A percentile compares a stretch with the other conserved stretches of the same genome.
These are phyloP conservation scores for Lycodopsis pacificus DNA, from an alignment of 2,797 vertebrate species.

Conservation along the genomic window DNA sequence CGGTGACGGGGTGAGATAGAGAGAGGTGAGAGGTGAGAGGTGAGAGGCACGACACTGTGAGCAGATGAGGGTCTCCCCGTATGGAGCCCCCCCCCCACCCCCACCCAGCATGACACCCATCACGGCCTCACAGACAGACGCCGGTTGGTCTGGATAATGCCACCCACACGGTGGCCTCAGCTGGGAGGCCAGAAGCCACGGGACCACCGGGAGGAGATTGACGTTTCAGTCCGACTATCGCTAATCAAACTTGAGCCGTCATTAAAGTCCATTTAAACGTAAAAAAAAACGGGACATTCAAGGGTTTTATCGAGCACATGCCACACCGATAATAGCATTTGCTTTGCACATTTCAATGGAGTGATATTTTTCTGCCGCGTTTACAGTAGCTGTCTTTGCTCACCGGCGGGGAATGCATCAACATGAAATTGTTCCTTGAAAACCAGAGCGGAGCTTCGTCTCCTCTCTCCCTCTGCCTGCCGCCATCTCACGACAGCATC, in stretches of 20 bases:
- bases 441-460: conserved; percentile 52
- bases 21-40: conserved; percentile 77
- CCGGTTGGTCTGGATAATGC: conserved; percentile 73
- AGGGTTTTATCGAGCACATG: conserved; percentile 7
- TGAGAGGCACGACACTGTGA: conserved; percentile 76
- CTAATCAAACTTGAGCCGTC: conserved; percentile 48
- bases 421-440: conserved; percentile 48
- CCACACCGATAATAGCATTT: neutral
- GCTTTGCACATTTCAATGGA: conserved; percentile 3
- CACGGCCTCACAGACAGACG: conserved; percentile 68
- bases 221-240: conserved; percentile 43
- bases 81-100: conserved; percentile 47
- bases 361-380: conserved; percentile 19
- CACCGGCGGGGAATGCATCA: conserved; percentile 25
- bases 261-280: conserved; percentile 36
- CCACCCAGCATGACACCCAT: conserved; percentile 72
- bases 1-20: conserved; percentile 81
- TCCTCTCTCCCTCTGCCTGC: conserved; percentile 52
- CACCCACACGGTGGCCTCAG: conserved; percentile 55
- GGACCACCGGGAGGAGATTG: conserved; percentile 43
- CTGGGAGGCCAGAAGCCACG: conserved; percentile 45
- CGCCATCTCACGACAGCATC: conserved; percentile 75
- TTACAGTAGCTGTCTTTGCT: conserved; percentile 2
- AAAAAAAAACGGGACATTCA: conserved; percentile 28
- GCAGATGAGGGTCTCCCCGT: conserved; percentile 79